Conservation (phyloP, 2,797 vertebrate genomes). For the Loris lydekkerianus region DNA sequence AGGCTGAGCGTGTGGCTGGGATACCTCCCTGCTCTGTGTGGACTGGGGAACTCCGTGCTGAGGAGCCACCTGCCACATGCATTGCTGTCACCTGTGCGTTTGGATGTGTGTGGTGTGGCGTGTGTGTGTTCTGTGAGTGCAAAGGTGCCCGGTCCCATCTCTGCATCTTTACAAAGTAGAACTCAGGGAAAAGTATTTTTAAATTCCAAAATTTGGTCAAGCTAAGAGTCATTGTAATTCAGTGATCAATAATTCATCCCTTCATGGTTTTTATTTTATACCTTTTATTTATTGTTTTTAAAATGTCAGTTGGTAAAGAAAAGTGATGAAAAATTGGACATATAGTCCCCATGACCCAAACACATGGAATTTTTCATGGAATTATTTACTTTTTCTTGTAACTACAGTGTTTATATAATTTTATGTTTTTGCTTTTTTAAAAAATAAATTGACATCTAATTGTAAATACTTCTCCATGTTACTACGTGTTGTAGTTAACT, state of each 20-base stretch:
- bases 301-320: conserved; percentile 46
- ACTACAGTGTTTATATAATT: conserved; percentile 29
- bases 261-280: conserved; percentile 21
- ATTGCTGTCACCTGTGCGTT: background rate
- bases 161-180: conserved; percentile 44
- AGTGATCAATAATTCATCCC: background rate
- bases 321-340: conserved; percentile 16
- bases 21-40: background rate
- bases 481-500: background rate
- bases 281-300: conserved; percentile 59
- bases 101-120: background rate
- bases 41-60: background rate
- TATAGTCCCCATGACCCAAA: background rate
- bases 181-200: background rate
- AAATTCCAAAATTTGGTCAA: conserved; percentile 9
- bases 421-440: conserved; percentile 11
- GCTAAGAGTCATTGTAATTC: conserved; percentile 37
- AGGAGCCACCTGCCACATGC: background rate
- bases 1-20: background rate
- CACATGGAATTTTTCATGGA: background rate
- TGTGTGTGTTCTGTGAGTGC: background rate
- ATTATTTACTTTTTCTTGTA: conserved; percentile 46
- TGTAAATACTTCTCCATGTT: background rate
- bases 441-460: conserved; percentile 30
- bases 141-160: background rate